Base-by-base conservation (phyloP, 2,797 vertebrate species). In the Betta splendens region DNA sequence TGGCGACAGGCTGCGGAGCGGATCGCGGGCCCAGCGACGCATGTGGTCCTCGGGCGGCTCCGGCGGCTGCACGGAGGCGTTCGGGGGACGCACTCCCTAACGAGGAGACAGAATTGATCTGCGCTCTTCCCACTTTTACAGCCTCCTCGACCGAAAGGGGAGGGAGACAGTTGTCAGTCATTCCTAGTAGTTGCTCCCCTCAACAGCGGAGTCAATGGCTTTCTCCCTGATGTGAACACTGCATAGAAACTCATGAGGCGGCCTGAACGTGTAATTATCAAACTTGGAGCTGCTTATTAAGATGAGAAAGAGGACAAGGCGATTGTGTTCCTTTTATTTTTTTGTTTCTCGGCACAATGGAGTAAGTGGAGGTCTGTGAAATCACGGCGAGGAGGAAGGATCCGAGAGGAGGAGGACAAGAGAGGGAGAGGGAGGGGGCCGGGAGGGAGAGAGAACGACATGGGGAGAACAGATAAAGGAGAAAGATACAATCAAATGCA, bases 281-380 rank as follows among this genome's bases (percentile, higher is more conserved):
- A 87, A 86, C 83, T 85, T 77, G 85, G 86, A 91, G 89, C 87
- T 85, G 86, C 88, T 90, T 88, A 91, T 91, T 91, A 91, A 87
- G 82, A 87, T 65, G 84, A 86, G 81, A 78, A 79, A 72, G 81
- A 84, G 81, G 86, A 89, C 87, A 81, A 83, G 87, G 78, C 86
- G 62, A 87, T 86, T 88, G 85, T 85, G 85, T 77, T 80, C 56
- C 79, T 72, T 77, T 81, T 84, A 70, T 83, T 84, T 86, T n/a
- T 87, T 81, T 80, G 78, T 85, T 81, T 80, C 76, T 70, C 36
- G 1, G 79, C 79, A 89, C 88, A 87, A 90, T 80, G 68, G 87
- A 81, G 77, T 83, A 85, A 80, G 84, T 82, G 80, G 82, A 85
- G 82, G 85, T 83, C 83, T 86, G 82, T 67, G 82, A 83, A 87